phyloP scores from a whole-genome alignment of 1,140 invertebrate genomes.

The Saccostrea echinata region DNA sequence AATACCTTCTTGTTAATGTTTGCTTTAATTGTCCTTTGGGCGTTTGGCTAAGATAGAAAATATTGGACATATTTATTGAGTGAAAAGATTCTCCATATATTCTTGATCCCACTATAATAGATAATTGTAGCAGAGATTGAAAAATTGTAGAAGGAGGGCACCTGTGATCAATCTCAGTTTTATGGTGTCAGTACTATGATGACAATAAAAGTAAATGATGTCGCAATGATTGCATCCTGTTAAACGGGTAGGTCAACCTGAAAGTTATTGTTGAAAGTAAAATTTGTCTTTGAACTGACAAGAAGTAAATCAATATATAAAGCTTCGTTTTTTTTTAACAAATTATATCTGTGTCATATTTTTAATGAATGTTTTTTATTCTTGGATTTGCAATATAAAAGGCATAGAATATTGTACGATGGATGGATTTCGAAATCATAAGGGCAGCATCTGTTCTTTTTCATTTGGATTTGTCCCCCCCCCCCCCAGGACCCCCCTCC shows the following conservation, averaged over 20 bases:
- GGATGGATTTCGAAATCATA: no score
- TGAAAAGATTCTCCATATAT: neutral
- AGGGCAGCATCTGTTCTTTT: no score
- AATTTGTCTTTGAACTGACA: neutral
- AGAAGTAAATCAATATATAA: neutral
- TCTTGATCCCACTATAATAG: neutral
- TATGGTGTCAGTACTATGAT: neutral
- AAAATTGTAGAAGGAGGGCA: neutral
- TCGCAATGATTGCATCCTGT: neutral
- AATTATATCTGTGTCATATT: no score
- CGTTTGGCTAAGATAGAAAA: slow-evolving; percentile 1
- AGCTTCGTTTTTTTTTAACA: neutral
- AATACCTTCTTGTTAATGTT: slow-evolving; percentile 32
- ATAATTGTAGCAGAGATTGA: slow-evolving; percentile 1
- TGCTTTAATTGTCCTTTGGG: neutral
- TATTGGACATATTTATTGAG: slow-evolving; percentile 1
- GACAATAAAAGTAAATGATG: slow-evolving; percentile 10
- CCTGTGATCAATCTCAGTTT: slow-evolving; percentile 11
- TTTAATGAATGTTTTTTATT: no score
- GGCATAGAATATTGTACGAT: no score
- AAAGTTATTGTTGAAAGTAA: neutral
- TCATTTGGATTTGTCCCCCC: no score
- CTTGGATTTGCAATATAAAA: no score
- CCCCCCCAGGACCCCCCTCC: no score
- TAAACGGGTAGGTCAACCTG: slow-evolving; percentile 19